Evolutionary conservation across 30 jellyfish, hydroid and myxozoan genomes (phyloP), one percentile per base, ranked within the genome.

Genomic region (Chrysaora quinquecirrha): DNA sequence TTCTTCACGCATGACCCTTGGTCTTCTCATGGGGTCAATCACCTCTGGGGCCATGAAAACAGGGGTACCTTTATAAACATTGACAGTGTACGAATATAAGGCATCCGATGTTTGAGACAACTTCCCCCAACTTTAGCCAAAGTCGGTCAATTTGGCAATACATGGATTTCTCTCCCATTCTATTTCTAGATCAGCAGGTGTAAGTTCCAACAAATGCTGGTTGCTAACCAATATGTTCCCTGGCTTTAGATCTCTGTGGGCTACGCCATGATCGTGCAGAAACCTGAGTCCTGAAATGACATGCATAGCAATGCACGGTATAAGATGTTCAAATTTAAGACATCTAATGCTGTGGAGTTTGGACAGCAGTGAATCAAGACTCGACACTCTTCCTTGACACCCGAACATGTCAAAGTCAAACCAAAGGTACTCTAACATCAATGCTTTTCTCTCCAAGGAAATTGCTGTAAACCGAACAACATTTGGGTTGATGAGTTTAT

Each of bases 11-110:
- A 60, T 60, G 10, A 21, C 33, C 12, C 11, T 9, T 60, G 10
- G 33, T 25, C 72, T 21, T 60, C n/a, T 21, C 23, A n/a, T 6
- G 10, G 72, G 72, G n/a, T 60, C 33, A 4, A 60, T 60, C 9
- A 60, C n/a, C n/a, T 60, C 72, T 9, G 72, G 72, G 72, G 72
- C 72, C 72, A 60, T 60, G 72, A 60, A 60, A 20, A 25, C 72
- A n/a, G 33, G 28, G 11, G 72, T 60, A 60, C 72, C 72, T 60
- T 60, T 60, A 20, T n/a, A 60, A 60, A 60, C 72, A 43, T 43
- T 43, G 16, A 43, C 58, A 7, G 58, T 43, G 58, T 43, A 43
- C 58, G 58, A 43, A 16, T 16, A 43, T 4, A 43, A 4, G 16
- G 58, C 58, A 7, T 43, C 58, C n/a, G 72, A 6, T 60, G 28